Base-by-base conservation (phyloP, 2,888 invertebrate species). In the Stictocephala bisonia region DNA sequence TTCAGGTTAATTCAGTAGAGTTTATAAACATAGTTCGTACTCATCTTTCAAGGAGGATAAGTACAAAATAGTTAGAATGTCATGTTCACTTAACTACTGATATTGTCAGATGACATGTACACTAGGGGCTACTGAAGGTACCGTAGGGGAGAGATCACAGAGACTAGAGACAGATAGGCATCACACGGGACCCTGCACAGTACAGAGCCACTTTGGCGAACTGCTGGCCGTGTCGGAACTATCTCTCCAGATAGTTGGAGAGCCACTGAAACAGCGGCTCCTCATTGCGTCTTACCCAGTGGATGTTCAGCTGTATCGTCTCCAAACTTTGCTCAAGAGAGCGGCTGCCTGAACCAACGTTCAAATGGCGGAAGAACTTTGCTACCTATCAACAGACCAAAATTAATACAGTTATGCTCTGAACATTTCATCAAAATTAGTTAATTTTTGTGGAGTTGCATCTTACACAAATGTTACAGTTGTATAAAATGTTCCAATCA, bases 301-400 rank as follows among this genome's bases (percentile, higher is more conserved):
- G 90, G 1, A 93, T 90, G 85, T 95, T 95, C 20, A 93, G 87
- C 11, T 90, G 90, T 24, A 94, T 93, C 0, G 89, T 91, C 84
- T 95, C 95, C 53, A 94, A 83, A 13, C 93, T 93, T 78, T 91
- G 90, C 29, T 90, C 86, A 13, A 92, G 87, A 0, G 93, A 91
- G 79, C 87, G 75, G 79, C 86, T 75, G 79, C 90, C 89, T 7
- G 88, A 86, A 1, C 89, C 89, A 20, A 89, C 85, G 68, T 88
- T 86, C 58, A 86, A 83, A 44, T 85, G 83, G 44, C 83, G 83
- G 82, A 90, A 90, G 76, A 90, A 85, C 68, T 87, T 86, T 72
- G 88, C 87, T 56, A 91, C 89, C 90, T 90, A 83, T n/a, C n/a
- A n/a, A n/a, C n/a, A n/a, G n/a, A n/a, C 9, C 24, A 64, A 41